phyloP scores from a whole-genome alignment of 2,113 vertebrate genomes.

The Pteropus alecto region DNA sequence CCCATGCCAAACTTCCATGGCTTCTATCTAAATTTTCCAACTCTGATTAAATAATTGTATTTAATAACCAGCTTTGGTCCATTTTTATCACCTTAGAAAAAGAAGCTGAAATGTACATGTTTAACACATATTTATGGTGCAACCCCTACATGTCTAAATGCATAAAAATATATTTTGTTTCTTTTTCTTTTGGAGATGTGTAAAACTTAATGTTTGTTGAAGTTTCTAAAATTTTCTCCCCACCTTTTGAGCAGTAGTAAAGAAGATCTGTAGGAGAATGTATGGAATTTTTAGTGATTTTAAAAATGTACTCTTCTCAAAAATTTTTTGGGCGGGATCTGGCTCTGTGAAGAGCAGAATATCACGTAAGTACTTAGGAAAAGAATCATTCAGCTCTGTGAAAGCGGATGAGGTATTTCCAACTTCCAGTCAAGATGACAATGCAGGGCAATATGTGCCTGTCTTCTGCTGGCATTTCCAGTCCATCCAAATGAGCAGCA shows the following conservation, averaged over 20 bases:
- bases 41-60: background rate
- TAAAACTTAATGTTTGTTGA: background rate
- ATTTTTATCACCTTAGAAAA: background rate
- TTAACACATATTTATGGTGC: background rate
- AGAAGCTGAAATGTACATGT: background rate
- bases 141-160: background rate
- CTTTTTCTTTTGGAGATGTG: background rate
- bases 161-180: background rate
- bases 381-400: background rate
- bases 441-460: background rate
- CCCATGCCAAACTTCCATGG: background rate
- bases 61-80: background rate
- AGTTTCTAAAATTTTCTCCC: background rate
- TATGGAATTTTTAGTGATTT: background rate
- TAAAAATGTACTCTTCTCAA: conserved; percentile 33
- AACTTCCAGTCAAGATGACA: background rate
- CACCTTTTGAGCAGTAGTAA: background rate
- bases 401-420: background rate
- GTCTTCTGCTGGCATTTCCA: background rate
- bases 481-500: background rate
- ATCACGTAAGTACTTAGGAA: conserved; percentile 26
- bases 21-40: background rate
- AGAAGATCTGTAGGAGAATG: background rate
- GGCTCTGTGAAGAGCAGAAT: conserved; percentile 41
- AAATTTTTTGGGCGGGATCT: conserved; percentile 51